Evolutionary conservation across 1,140 invertebrate genomes (phyloP), one percentile per base, ranked within the genome.

Genomic region (Akabosia matsudoensis): DNA sequence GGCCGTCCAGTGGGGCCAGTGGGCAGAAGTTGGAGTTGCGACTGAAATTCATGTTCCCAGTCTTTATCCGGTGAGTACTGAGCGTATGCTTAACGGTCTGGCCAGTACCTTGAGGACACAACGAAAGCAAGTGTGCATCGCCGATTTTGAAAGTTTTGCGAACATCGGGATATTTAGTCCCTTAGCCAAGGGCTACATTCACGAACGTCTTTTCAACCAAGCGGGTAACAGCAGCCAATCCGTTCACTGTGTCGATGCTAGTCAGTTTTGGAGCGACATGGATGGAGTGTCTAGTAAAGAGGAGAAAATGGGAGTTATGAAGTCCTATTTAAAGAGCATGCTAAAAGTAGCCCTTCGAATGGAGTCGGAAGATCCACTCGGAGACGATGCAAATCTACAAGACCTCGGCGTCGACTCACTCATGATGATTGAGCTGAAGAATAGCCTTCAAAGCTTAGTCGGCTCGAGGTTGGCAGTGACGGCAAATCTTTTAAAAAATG

Each of bases 341-440:
- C n/a, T 64, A 7, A 22, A 22, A 64, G n/a, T 7, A 7, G 28
- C 56, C 13, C 56, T 64, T 7, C n/a, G 28, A 10, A 4, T 64
- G 4, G 4, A 64, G 7, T 13, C n/a, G 28, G 56, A 64, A 13
- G 56, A 64, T 10, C 4, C 24, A 7, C 7, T 64, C 7, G n/a
- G 28, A 7, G 56, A 64, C n/a, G 4, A 64, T 7, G 28, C 56
- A 4, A 64, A 28, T 4, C 4, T 64, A 7, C 56, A 64, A 22
- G 56, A 64, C 4, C 28, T 64, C 10, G 56, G 56, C 4, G n/a
- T 64, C 4, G 56, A 64, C 28, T 64, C 56, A 7, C n/a, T 64
- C 4, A 64, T 64, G 56, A 22, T 64, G 28, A 28, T 64, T 22
- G 56, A 64, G n/a, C n/a, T 64, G 4, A 64, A 64, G 56, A 64